phyloP scores from a whole-genome alignment of 2,113 vertebrate genomes.

The Elachura formosa region DNA sequence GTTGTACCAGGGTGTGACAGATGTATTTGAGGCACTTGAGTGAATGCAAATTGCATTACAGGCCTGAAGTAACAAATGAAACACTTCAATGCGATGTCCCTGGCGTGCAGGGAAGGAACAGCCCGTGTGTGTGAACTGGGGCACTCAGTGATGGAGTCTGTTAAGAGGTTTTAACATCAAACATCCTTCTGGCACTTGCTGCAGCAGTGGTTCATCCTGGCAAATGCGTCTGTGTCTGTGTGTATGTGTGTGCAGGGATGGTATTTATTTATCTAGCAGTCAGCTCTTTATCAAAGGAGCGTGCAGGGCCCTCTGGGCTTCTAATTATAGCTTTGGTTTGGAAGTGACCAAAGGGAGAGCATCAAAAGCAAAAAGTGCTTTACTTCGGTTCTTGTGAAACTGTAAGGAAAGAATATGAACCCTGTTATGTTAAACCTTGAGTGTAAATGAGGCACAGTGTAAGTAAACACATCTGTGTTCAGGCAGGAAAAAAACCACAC shows the following conservation, averaged over 20 bases:
- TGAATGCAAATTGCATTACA: not conserved
- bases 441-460: constrained; percentile 67
- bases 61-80: not conserved
- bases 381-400: not conserved
- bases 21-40: not conserved
- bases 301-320: constrained; percentile 38
- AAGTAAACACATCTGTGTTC: constrained; percentile 77
- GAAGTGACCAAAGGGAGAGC: constrained; percentile 18
- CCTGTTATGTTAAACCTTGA: constrained; percentile 60
- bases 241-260: not conserved
- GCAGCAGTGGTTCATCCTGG: not conserved
- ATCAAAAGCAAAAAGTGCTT: constrained; percentile 3
- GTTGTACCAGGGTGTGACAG: not conserved
- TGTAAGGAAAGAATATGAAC: constrained; percentile 6
- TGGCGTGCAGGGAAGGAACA: not conserved
- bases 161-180: constrained; percentile 16
- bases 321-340: constrained; percentile 66
- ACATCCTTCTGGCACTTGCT: not conserved
- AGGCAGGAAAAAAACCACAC: not conserved
- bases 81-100: not conserved
- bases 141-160: not conserved
- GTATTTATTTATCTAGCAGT: constrained; percentile 33
- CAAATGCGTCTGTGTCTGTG: not conserved
- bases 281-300: constrained; percentile 63
- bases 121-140: not conserved